Conservation (phyloP, 2,888 invertebrate species). For the Polyommatus icarus region DNA sequence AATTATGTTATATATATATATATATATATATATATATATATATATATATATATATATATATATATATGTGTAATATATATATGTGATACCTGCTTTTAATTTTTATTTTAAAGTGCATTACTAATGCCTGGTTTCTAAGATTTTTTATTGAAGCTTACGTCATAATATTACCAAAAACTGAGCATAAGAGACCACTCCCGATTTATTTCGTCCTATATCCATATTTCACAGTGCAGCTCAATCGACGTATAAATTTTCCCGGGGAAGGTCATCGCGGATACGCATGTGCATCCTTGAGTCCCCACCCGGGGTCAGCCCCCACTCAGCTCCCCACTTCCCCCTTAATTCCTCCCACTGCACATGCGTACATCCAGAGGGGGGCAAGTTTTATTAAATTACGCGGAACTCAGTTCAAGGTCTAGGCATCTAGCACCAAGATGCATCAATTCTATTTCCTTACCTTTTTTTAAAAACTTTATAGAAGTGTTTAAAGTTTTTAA, state of each 20-base stretch:
- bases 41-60: too few relatives aligned
- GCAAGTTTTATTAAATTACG: not conserved
- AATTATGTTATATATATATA: too few relatives aligned
- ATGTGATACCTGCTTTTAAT: too few relatives aligned
- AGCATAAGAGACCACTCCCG: not conserved
- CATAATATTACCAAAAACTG: too few relatives aligned
- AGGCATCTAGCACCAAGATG: not conserved
- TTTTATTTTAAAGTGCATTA: too few relatives aligned
- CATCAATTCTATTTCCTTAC: not conserved
- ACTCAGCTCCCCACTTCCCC: not conserved
- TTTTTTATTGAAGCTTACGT: too few relatives aligned
- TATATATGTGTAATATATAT: too few relatives aligned
- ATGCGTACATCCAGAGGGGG: conserved; percentile 2
- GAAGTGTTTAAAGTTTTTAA: too few relatives aligned
- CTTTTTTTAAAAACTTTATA: too few relatives aligned
- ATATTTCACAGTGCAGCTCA: conserved; percentile 2
- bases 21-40: too few relatives aligned
- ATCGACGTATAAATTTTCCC: conserved; percentile 15
- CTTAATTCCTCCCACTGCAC: conserved; percentile 17
- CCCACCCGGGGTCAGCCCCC: not conserved
- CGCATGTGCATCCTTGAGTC: conserved; percentile 25
- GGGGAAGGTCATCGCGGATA: conserved; percentile 5
- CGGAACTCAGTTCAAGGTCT: not conserved
- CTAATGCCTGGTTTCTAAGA: too few relatives aligned
- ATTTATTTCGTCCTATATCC: not conserved